Evolutionary conservation across 2,888 invertebrate genomes (phyloP).

Genomic region (Hemistola chrysoprasaria): DNA sequence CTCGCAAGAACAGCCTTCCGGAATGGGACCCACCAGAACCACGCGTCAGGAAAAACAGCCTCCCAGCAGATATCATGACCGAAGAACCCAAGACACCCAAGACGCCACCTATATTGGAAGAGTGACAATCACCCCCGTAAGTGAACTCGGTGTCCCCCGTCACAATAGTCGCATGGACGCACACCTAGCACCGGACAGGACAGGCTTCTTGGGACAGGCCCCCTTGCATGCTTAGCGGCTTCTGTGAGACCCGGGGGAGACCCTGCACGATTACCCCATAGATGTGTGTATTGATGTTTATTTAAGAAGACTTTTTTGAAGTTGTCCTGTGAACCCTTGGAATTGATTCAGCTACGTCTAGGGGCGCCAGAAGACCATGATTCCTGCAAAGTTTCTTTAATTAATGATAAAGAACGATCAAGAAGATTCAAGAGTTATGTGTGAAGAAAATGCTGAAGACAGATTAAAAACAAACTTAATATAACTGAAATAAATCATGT

Average conservation of each 20-base stretch:
- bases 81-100: slow-evolving; percentile 49
- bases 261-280: slow-evolving; percentile 68
- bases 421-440: neutral
- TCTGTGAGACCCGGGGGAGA: slow-evolving; percentile 64
- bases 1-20: slow-evolving; percentile 75
- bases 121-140: slow-evolving; percentile 76
- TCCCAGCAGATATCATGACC: slow-evolving; percentile 65
- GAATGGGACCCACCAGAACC: slow-evolving; percentile 76
- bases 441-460: neutral
- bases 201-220: slow-evolving; percentile 71
- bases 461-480: neutral
- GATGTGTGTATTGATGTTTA: slow-evolving; percentile 63
- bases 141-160: slow-evolving; percentile 69
- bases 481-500: slow-evolving; percentile 2
- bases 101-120: slow-evolving; percentile 59
- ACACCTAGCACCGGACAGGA: slow-evolving; percentile 64
- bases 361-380: neutral
- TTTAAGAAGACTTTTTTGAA: slow-evolving; percentile 30
- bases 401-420: neutral
- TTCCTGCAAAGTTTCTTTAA: neutral
- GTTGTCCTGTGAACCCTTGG: slow-evolving; percentile 12
- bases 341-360: slow-evolving; percentile 4
- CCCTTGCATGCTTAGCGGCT: slow-evolving; percentile 79
- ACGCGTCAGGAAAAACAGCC: slow-evolving; percentile 71
- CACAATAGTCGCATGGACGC: slow-evolving; percentile 77